Evolutionary conservation across 2,113 vertebrate species (phyloP).

Genomic region (Apistogramma diplotaenia): DNA sequence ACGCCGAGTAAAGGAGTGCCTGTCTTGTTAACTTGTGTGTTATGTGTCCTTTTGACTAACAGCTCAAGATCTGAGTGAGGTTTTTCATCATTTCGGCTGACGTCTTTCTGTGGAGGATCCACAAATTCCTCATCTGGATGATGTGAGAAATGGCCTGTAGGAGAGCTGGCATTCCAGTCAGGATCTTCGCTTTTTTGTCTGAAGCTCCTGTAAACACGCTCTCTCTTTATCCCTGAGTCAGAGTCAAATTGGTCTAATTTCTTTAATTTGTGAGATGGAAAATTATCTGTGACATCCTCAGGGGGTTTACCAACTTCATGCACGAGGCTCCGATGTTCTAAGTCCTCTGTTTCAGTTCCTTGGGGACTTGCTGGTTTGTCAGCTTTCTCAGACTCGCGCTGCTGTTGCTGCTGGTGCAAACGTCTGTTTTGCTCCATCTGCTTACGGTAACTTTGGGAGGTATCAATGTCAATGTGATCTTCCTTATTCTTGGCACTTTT

Average conservation of each 20-base stretch:
- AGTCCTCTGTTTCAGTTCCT: conserved; percentile 87
- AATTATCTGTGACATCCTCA: conserved; percentile 94
- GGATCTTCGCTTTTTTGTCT: conserved; percentile 93
- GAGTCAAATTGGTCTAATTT: conserved; percentile 88
- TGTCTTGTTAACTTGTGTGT: conserved; percentile 84
- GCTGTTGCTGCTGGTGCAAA: conserved; percentile 89
- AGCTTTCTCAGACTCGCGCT: conserved; percentile 89
- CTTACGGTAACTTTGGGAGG: conserved; percentile 97
- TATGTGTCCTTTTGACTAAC: conserved; percentile 80
- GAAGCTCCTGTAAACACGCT: conserved; percentile 92
- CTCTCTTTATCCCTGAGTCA: conserved; percentile 85
- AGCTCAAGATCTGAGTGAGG: conserved; percentile 82
- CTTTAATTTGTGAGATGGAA: conserved; percentile 92
- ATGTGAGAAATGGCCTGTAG: conserved; percentile 83
- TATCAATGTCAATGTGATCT: conserved; percentile 94
- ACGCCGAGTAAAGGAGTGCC: conserved; percentile 79
- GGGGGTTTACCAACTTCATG: conserved; percentile 97
- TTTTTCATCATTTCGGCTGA: conserved; percentile 86
- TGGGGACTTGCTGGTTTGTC: conserved; percentile 89
- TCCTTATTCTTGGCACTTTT: conserved; percentile 81
- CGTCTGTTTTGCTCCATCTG: conserved; percentile 97
- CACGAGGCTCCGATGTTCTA: conserved; percentile 93
- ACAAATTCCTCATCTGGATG: conserved; percentile 83
- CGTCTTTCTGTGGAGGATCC: conserved; percentile 84
- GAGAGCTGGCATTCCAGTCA: conserved; percentile 82